Evolutionary conservation across 2,113 vertebrate species (phyloP), one percentile per base, ranked within the genome.

Genomic region (Dasyprocta punctata): DNA sequence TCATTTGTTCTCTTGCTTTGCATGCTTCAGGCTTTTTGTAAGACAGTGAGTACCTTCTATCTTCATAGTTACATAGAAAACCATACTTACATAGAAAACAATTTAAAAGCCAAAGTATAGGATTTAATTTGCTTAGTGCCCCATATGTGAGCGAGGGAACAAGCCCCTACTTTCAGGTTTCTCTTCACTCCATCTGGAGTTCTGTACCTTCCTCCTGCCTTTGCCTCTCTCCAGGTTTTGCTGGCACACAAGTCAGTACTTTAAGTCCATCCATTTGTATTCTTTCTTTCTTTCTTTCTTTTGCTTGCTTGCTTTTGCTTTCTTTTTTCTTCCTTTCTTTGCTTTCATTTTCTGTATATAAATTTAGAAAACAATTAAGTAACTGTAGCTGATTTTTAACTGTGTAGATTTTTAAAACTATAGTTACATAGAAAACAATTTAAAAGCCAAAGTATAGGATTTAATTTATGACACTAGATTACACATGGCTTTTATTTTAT

Each of bases 401-500:
- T 90, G 44, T 73, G 80, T 60, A 84, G 38, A 65, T 61, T 81
- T 92, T 93, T 87, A 28, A 95, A 97, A 85, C 36, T 44, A 67
- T 7, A 90, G 38, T 73, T 88, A 82, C 36, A 90, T 81, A 80
- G 81, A 75, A 92, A 94, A 60, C 36, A 93, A 81, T 71, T 91
- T 92, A 77, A 93, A 97, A 90, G 14, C 11, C n/a, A 58, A 36
- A 82, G 33, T 63, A 49, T 88, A 86, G 85, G 96, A 92, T 78
- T 96, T 96, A 38, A 90, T 96, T 92, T 90, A 36, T 89, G 81
- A 94, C 71, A 95, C 54, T 83, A 86, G 94, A 77, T 96, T 95
- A 22, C 84, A 77, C 63, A 60, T 86, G 22, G 73, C 78, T 63
- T 96, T 96, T 92, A 44, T 97, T 94, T 95, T 77, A 90, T 58